Percentiles rank a stretch among this genome's conserved stretches.
Conservation (phyloP, 2,888 invertebrate genomes). For the Eudemis profundana region DNA sequence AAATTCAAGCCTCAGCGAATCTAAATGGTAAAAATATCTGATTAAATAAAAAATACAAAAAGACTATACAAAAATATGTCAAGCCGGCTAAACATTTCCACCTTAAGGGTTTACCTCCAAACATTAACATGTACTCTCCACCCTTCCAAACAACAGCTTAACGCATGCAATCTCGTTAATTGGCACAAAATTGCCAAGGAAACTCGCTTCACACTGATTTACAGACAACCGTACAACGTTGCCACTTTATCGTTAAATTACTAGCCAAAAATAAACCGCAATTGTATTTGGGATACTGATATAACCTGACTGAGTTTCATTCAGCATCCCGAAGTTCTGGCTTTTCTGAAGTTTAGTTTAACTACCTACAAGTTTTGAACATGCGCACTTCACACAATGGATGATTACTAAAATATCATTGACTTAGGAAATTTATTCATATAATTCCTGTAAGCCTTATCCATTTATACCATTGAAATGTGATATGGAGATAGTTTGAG, state of each 20-base stretch:
- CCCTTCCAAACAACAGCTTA: constrained; percentile 6
- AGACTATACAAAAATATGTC: too few species aligned
- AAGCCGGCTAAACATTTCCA: too few species aligned
- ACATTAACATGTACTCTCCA: constrained; percentile 21
- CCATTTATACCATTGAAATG: too few species aligned
- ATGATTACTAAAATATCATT: too few species aligned
- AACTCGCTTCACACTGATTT: constrained; percentile 27
- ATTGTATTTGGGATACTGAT: constrained; percentile 27
- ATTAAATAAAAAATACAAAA: too few species aligned
- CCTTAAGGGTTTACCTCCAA: constrained; percentile 6
- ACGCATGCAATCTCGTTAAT: constrained; percentile 31
- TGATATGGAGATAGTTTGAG: too few species aligned
- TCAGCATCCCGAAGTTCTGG: not conserved
- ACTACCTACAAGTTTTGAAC: too few species aligned
- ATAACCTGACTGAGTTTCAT: not conserved
- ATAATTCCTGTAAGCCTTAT: too few species aligned
- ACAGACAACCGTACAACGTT: constrained; percentile 32
- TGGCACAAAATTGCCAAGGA: constrained; percentile 18
- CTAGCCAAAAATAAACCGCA: constrained; percentile 28
- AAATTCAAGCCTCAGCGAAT: too few species aligned
- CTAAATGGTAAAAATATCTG: too few species aligned
- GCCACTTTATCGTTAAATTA: constrained; percentile 41
- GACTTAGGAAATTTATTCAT: too few species aligned
- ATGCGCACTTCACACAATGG: too few species aligned
- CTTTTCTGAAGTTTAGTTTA: not conserved